Evolutionary conservation across 1,140 invertebrate genomes (phyloP), one percentile per base, ranked within the genome.

Genomic region (Lasaia peninsularis): DNA sequence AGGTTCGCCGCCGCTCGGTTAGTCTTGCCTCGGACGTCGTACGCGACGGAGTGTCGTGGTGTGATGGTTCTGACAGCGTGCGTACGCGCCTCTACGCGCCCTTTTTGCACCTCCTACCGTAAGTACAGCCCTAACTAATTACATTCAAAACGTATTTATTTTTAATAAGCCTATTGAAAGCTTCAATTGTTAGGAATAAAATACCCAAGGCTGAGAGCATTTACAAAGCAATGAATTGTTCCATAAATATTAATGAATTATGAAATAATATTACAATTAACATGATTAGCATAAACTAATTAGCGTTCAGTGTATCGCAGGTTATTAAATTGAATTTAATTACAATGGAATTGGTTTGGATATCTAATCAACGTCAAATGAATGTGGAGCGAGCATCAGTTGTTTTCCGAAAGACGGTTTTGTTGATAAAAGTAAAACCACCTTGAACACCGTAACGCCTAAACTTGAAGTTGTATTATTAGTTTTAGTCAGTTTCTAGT

Each of bases 31-130:
- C 62, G 58, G 50, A 51, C 65, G 54, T 52, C 62, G 67, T 56
- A 49, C 52, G 52, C 68, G 50, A 64, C 64, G 56, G 12, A 31
- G 6, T 35, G 51, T 12, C 16, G 10, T 31, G 24, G 53, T 52
- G 56, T 59, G 54, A 87, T 88, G 85, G 82, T 86, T 51, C 70
- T 88, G 18, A 75, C 78, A 0, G 76, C 84, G 28, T 86, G 82
- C 82, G 81, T 86, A 60, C 82, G 85, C 85, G 85, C 84, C 62
- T 58, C 71, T 62, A 55, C 78, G 55, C 66, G 74, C 34, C 24
- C 76, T 44, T 86, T 74, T 75, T 80, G 77, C 75, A 44, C 69
- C 56, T 63, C 74, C 51, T 88, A 86, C 69, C 82, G 85, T 88
- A 65, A 86, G 85, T 86, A 48, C 14, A 12, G 24, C 20, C 16